Evolutionary conservation across 1,140 invertebrate species (phyloP).

Genomic region (Acromyrmex echinatior): DNA sequence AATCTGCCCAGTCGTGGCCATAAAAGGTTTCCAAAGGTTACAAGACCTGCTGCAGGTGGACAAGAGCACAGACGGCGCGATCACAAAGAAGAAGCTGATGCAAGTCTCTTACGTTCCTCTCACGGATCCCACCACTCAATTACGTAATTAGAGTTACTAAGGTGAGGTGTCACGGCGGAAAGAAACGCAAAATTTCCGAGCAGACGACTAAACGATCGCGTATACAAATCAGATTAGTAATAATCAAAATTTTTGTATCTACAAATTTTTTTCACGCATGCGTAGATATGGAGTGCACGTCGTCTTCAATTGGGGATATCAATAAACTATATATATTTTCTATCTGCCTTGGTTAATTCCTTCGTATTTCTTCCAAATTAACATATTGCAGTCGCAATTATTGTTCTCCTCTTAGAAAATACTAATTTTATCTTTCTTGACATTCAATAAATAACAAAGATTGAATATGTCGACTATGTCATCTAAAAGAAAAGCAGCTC

Average conservation of each 20-base stretch:
- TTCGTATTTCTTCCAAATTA: not conserved
- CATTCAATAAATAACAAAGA: too few species aligned
- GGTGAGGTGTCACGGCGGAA: not conserved
- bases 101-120: slow-evolving; percentile 84
- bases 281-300: not conserved
- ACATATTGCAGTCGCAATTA: not conserved
- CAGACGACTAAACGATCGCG: not conserved
- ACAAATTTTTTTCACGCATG: not conserved
- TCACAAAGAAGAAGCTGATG: slow-evolving; percentile 82
- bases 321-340: slow-evolving; percentile 74
- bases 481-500: too few species aligned
- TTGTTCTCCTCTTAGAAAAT: too few species aligned
- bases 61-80: slow-evolving; percentile 79
- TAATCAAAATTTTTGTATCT: slow-evolving; percentile 25
- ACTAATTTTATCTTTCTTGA: too few species aligned
- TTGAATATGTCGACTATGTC: too few species aligned
- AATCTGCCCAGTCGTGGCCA: slow-evolving; percentile 89
- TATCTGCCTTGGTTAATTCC: not conserved
- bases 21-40: slow-evolving; percentile 80
- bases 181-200: slow-evolving; percentile 2
- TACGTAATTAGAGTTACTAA: slow-evolving; percentile 72
- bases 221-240: slow-evolving; percentile 3
- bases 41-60: slow-evolving; percentile 84
- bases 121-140: slow-evolving; percentile 81
- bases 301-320: slow-evolving; percentile 22